Evolutionary conservation across 30 jellyfish, hydroid and myxozoan genomes (phyloP).

Genomic region (Calvadosia cruxmelitensis): DNA sequence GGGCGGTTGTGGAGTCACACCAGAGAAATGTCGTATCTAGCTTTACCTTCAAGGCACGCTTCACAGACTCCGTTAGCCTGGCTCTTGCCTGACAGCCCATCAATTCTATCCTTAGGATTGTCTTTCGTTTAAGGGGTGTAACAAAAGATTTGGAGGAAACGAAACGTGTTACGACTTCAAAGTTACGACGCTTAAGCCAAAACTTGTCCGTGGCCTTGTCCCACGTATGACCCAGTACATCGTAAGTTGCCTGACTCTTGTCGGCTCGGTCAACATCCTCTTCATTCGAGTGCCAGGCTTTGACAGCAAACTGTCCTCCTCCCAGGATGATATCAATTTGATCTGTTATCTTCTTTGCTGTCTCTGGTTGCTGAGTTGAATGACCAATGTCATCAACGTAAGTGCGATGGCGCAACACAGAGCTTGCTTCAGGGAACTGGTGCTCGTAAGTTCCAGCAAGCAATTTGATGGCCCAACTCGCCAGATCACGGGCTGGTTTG

Average conservation of each 20-base stretch:
- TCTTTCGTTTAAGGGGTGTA: neutral
- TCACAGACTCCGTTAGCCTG: neutral
- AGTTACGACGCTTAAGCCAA: neutral
- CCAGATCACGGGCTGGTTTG: slow-evolving; percentile 4
- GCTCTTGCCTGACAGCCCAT: neutral
- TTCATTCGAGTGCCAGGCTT: neutral
- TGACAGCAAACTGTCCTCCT: neutral
- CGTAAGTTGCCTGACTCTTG: neutral
- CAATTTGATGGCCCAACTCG: slow-evolving; percentile 9
- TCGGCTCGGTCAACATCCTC: neutral
- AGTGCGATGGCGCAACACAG: neutral
- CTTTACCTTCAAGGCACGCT: neutral
- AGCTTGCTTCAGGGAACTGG: neutral
- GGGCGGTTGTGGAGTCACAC: neutral
- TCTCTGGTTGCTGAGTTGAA: neutral
- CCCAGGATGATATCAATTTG: neutral
- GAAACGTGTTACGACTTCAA: neutral
- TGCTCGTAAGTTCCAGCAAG: slow-evolving; percentile 1
- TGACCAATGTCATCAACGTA: slow-evolving; percentile 1
- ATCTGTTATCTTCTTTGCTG: neutral
- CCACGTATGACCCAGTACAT: neutral
- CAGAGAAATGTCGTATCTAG: neutral
- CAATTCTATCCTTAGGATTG: neutral
- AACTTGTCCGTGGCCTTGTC: neutral
- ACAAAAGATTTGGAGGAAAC: neutral